Base-by-base conservation (phyloP, 2,797 vertebrate species). In the Falco concolor region DNA sequence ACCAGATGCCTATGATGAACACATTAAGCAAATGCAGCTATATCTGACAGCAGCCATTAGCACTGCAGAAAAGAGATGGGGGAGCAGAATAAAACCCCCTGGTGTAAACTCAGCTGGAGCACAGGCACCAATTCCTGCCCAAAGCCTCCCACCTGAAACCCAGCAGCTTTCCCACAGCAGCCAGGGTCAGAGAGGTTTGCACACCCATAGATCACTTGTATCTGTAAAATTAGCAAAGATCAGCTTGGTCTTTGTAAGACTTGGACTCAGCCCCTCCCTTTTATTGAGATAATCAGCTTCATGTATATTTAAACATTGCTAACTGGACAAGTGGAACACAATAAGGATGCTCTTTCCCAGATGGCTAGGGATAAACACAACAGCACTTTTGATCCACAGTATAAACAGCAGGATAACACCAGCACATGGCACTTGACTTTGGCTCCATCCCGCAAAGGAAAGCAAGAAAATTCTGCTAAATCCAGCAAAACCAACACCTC, bases 401-500 rank as follows among this genome's bases (percentile, higher is more conserved):
- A 56, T 83, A 96, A 96, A 91, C 53, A 90, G 50, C 68, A 83
- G 90, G 76, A 42, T 49, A 72, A 84, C 30, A 6, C 45, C 75
- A 83, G 68, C 36, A 69, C 54, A 49, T 2, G 13, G 80, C 68
- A 87, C 44, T 91, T 81, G 57, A 47, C 57, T 78, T 57, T 80
- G 87, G 80, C 79, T 68, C 18, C 22, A n/a, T 40, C 50, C 40
- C 14, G 7, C 90, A 77, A 82, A 83, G 44, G 36, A 47, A 84
- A 92, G 18, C 34, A 89, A 80, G 82, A 54, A 83, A 75, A 83
- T 89, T 79, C 80, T 83, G 72, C 84, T 42, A 92, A 92, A 95
- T 63, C 38, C 75, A 95, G 74, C 6, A 82, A 84, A 84, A 72
- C 22, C 4, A 65, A 30, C 54, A 76, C 23, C 42, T 70, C 76